Evolutionary conservation across 2,888 invertebrate genomes (phyloP).

Genomic region (Rhagonycha fulva): DNA sequence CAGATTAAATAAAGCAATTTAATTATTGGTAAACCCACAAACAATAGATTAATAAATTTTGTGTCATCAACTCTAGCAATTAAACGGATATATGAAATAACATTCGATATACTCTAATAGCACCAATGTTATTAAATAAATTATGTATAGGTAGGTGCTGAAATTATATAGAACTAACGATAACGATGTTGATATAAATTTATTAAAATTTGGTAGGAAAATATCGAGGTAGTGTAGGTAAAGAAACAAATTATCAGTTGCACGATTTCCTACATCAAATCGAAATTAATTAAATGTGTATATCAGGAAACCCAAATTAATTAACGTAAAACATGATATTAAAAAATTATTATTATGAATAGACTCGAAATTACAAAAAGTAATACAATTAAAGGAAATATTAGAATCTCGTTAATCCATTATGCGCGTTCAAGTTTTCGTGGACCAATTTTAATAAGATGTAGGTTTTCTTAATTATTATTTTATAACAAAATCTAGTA

Average conservation of each 20-base stretch:
- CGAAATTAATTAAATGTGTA: too few species aligned
- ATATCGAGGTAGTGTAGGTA: not conserved
- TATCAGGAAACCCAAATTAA: too few species aligned
- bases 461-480: too few species aligned
- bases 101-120: not conserved
- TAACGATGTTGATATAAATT: not conserved
- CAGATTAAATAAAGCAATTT: conserved; percentile 31
- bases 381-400: too few species aligned
- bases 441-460: too few species aligned
- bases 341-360: too few species aligned
- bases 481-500: too few species aligned
- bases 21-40: conserved; percentile 19
- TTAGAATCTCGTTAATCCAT: too few species aligned
- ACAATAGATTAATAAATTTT: not conserved
- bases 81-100: not conserved
- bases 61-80: not conserved
- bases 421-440: too few species aligned
- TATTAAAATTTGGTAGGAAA: not conserved
- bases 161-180: not conserved
- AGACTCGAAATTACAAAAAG: too few species aligned
- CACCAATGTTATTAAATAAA: not conserved
- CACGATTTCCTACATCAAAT: not conserved
- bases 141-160: not conserved
- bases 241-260: not conserved
- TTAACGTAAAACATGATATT: too few species aligned